Conservation (phyloP, 2,888 invertebrate species). For the Aporophyla lueneburgensis region DNA sequence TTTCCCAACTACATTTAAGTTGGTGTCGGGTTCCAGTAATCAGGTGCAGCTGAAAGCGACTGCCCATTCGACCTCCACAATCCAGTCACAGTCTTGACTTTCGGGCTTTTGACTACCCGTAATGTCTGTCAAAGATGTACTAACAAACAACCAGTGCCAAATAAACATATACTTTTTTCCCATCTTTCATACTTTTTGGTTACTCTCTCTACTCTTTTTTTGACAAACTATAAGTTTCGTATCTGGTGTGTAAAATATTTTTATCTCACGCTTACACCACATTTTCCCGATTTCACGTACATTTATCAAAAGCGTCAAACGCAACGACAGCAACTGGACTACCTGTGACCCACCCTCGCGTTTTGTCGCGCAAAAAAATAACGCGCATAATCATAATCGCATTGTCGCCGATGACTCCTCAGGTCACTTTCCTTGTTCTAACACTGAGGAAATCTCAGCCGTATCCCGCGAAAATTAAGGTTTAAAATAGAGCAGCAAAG, state of each 20-base stretch:
- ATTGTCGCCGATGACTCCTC: slow-evolving; percentile 71
- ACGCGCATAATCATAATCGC: slow-evolving; percentile 74
- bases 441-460: slow-evolving; percentile 41
- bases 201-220: neutral
- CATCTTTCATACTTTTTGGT: neutral
- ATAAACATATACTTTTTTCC: neutral
- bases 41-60: too few species aligned
- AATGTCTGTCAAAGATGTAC: neutral
- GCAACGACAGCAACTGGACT: slow-evolving; percentile 56
- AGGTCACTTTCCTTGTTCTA: slow-evolving; percentile 68
- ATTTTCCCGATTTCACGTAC: slow-evolving; percentile 13
- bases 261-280: neutral
- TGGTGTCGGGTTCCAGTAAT: too few species aligned
- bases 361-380: slow-evolving; percentile 74
- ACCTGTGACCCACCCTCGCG: slow-evolving; percentile 68
- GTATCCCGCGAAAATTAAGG: neutral
- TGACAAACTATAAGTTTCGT: neutral
- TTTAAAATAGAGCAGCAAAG: slow-evolving; percentile 32
- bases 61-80: too few species aligned
- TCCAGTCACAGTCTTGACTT: too few species aligned
- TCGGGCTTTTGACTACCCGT: too few species aligned
- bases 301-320: slow-evolving; percentile 49
- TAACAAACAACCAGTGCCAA: neutral
- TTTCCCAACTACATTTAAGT: too few species aligned
- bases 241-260: neutral